These are phyloP conservation scores for Ctenochaetus hawaiiensis DNA, from an alignment of 2,797 vertebrate genomes.

Conservation along the genomic window DNA sequence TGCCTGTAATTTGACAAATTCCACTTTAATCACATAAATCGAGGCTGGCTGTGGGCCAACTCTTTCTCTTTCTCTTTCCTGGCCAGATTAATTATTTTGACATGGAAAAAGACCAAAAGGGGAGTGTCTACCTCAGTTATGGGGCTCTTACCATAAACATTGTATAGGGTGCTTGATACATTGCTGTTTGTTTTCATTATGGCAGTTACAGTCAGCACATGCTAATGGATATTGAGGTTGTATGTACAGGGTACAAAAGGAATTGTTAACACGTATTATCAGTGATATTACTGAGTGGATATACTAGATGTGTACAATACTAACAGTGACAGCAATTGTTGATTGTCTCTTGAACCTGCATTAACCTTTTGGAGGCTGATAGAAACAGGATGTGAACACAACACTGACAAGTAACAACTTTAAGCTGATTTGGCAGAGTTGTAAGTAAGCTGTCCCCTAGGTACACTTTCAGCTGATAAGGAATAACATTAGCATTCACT, in stretches of 20 bases:
- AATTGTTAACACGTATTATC: too few relatives aligned
- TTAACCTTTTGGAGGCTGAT: not conserved
- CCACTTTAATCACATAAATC: conserved; percentile 48
- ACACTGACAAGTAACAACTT: not conserved
- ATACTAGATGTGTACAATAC: not conserved
- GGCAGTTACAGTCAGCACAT: not conserved
- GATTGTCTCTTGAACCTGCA: not conserved
- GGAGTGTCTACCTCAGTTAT: not conserved
- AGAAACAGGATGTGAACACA: not conserved
- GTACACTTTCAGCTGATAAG: not conserved
- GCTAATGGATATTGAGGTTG: not conserved
- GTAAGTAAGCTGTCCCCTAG: not conserved
- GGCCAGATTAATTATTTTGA: conserved; percentile 7
- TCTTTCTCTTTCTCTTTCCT: conserved; percentile 1
- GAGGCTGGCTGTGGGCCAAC: conserved; percentile 5
- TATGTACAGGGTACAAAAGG: not conserved
- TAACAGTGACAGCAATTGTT: not conserved
- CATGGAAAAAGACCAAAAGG: not conserved
- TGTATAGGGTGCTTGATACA: not conserved
- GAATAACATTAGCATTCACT: not conserved
- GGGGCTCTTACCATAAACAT: not conserved
- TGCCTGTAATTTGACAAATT: conserved; percentile 56
- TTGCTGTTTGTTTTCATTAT: not conserved
- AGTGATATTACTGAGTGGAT: not conserved
- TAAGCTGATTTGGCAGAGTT: not conserved